These are phyloP conservation scores for Cranoglanis bouderius DNA, from an alignment of 2,113 vertebrate genomes.

Conservation along the genomic window DNA sequence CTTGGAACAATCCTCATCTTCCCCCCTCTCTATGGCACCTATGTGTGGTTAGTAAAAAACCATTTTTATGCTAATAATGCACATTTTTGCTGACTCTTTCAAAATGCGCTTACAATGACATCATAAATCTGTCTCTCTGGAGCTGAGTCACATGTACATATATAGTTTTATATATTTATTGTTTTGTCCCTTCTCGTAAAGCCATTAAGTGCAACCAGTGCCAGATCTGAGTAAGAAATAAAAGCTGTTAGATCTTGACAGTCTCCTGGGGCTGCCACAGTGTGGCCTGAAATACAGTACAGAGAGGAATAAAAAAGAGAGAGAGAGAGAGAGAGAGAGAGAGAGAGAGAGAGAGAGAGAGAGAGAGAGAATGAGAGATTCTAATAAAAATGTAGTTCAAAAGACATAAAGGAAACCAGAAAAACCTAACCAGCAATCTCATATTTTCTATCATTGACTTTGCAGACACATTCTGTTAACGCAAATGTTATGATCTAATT, in stretches of 20 bases:
- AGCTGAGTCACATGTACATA: background rate
- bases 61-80: background rate
- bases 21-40: background rate
- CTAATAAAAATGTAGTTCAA: constrained; percentile 24
- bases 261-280: constrained; percentile 16
- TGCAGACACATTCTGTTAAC: constrained; percentile 29
- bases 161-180: background rate
- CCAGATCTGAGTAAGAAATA: constrained; percentile 39
- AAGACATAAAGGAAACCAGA: constrained; percentile 2
- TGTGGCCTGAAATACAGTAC: constrained; percentile 12
- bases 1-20: background rate
- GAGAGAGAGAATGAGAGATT: background rate
- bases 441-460: constrained; percentile 14
- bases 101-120: background rate
- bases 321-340: background rate
- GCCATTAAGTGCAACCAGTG: constrained; percentile 14
- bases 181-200: constrained; percentile 18
- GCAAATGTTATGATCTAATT: constrained; percentile 37
- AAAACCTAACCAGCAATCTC: background rate
- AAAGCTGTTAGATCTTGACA: constrained; percentile 21
- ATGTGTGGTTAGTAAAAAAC: background rate
- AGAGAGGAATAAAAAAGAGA: background rate
- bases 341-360: background rate
- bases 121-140: background rate
- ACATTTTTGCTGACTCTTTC: constrained; percentile 2